Evolutionary conservation across 2,888 invertebrate genomes (phyloP).

Genomic region (Hydriomena furcata): DNA sequence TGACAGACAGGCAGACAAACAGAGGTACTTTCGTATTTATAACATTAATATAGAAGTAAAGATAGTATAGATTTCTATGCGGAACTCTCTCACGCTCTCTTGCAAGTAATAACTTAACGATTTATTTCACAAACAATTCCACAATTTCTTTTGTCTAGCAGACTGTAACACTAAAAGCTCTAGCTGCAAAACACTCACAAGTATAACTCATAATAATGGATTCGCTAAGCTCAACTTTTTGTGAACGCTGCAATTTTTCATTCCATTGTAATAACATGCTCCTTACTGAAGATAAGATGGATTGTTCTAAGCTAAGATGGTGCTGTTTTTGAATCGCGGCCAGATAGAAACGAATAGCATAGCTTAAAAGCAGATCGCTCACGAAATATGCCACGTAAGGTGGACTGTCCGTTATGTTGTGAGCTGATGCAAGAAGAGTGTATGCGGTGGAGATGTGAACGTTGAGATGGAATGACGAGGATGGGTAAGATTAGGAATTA

Average conservation of each 20-base stretch:
- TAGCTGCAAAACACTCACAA: constrained; percentile 19
- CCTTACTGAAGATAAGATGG: constrained; percentile 29
- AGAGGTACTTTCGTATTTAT: too few relatives aligned
- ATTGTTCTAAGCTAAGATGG: constrained; percentile 23
- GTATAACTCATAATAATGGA: constrained; percentile 35
- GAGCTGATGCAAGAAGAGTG: too few relatives aligned
- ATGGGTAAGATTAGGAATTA: too few relatives aligned
- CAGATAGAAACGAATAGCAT: constrained; percentile 15
- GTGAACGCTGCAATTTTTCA: constrained; percentile 30
- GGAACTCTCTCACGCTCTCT: too few relatives aligned
- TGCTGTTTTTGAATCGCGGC: constrained; percentile 22
- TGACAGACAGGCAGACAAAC: too few relatives aligned
- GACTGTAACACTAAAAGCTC: constrained; percentile 23
- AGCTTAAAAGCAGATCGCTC: constrained; percentile 1
- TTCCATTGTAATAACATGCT: constrained; percentile 31
- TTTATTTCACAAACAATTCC: constrained; percentile 4
- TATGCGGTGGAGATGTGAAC: too few relatives aligned
- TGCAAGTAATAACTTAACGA: background rate
- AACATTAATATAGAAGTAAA: too few relatives aligned
- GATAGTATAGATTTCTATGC: too few relatives aligned
- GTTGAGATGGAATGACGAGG: too few relatives aligned
- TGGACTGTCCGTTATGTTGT: background rate
- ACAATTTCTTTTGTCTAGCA: constrained; percentile 2
- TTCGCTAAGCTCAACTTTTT: constrained; percentile 31
- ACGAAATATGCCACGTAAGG: background rate